phyloP scores from a whole-genome alignment of 1,140 invertebrate genomes.

The Apocrypta bakeri region DNA sequence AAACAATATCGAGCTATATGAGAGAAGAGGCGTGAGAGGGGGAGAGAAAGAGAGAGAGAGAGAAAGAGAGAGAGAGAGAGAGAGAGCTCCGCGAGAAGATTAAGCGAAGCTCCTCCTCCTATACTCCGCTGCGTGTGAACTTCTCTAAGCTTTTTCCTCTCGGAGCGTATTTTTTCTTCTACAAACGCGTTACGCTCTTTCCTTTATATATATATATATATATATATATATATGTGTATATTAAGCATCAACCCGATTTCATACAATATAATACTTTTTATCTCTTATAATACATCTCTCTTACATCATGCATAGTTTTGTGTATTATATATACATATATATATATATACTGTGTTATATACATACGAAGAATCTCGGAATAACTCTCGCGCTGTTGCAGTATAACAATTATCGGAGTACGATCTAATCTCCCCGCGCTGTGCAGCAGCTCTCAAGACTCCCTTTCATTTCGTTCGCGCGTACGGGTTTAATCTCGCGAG shows the following conservation, averaged over 20 bases:
- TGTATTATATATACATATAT: neutral
- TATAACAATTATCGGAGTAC: neutral
- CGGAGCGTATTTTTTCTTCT: neutral
- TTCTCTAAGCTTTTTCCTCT: constrained; percentile 41
- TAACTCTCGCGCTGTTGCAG: neutral
- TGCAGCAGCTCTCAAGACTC: constrained; percentile 34
- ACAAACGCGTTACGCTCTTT: neutral
- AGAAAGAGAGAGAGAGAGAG: neutral
- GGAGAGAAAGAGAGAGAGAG: constrained; percentile 5
- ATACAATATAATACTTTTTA: neutral
- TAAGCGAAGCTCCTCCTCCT: constrained; percentile 61
- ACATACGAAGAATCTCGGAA: neutral
- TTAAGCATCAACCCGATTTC: neutral
- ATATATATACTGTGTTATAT: too few species aligned
- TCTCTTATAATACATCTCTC: too few species aligned
- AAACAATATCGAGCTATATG: constrained; percentile 72
- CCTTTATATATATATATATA: too few species aligned
- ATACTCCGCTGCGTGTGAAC: constrained; percentile 9
- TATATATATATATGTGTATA: neutral
- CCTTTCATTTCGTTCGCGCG: constrained; percentile 1
- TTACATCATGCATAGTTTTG: neutral
- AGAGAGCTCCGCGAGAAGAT: constrained; percentile 59
- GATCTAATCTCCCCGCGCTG: constrained; percentile 5
- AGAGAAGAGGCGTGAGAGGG: neutral
- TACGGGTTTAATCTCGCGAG: constrained; percentile 20